Conservation (phyloP, 2,797 vertebrate genomes). For the Setipinna tenuifilis region DNA sequence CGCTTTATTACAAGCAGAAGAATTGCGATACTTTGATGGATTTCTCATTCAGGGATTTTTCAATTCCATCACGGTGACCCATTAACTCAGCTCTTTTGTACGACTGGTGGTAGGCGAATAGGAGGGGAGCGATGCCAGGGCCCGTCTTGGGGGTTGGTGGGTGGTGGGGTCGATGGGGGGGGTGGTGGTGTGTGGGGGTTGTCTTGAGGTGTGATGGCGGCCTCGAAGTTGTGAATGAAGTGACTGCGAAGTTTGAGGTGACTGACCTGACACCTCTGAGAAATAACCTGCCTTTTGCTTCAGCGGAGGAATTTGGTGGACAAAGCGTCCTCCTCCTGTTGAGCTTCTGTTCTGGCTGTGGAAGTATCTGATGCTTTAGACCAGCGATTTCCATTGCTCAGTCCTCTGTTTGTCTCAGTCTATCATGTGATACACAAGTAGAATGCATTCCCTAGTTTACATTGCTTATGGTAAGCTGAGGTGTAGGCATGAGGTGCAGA, state of each 20-base stretch:
- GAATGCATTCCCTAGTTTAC: neutral
- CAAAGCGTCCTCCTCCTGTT: neutral
- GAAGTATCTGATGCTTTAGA: neutral
- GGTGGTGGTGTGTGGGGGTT: neutral
- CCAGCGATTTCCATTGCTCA: neutral
- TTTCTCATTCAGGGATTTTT: neutral
- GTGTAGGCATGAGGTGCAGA: neutral
- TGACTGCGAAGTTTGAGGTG: too few relatives aligned
- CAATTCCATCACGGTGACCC: constrained; percentile 18
- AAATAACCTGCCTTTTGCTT: neutral
- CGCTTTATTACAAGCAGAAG: constrained; percentile 1
- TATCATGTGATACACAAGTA: neutral
- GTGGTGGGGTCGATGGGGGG: neutral
- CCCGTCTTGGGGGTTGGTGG: neutral
- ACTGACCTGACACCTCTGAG: too few relatives aligned
- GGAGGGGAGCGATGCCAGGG: neutral
- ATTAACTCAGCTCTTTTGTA: constrained; percentile 13
- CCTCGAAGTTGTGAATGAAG: too few relatives aligned
- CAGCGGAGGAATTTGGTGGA: neutral
- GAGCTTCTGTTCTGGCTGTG: neutral
- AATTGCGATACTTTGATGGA: constrained; percentile 21
- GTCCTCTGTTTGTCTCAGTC: neutral
- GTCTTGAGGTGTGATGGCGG: too few relatives aligned
- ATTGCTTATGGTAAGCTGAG: neutral
- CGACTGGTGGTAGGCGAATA: neutral